Conservation (phyloP, 2,113 vertebrate species). For the Astur gentilis region DNA sequence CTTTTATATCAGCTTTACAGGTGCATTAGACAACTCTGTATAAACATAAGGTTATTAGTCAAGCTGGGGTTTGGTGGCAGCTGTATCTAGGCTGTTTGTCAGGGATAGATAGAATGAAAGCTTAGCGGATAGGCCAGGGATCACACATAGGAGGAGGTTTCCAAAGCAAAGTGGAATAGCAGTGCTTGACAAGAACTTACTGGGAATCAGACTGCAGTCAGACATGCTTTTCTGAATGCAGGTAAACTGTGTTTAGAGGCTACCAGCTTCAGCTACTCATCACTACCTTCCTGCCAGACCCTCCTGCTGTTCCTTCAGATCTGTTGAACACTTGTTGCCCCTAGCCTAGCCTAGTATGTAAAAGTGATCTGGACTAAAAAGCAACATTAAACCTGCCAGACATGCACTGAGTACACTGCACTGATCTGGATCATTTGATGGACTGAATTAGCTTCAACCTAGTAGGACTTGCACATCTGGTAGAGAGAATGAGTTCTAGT, state of each 20-base stretch:
- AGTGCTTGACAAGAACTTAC: not conserved
- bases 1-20: not conserved
- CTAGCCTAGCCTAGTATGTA: not conserved
- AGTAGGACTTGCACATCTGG: not conserved
- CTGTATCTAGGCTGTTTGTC: not conserved
- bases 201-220: not conserved
- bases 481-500: not conserved
- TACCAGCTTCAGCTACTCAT: not conserved
- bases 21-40: not conserved
- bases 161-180: not conserved
- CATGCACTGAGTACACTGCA: not conserved
- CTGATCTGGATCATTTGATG: not conserved
- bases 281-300: not conserved
- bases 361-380: not conserved
- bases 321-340: not conserved
- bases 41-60: not conserved
- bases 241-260: not conserved
- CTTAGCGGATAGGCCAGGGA: not conserved
- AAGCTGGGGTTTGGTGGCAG: not conserved
- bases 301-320: not conserved
- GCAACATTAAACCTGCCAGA: not conserved
- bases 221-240: not conserved
- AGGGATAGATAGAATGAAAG: not conserved
- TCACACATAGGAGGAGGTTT: not conserved
- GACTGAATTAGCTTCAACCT: not conserved